Conservation (phyloP, 2,888 invertebrate species). For the Diarsia mendica region DNA sequence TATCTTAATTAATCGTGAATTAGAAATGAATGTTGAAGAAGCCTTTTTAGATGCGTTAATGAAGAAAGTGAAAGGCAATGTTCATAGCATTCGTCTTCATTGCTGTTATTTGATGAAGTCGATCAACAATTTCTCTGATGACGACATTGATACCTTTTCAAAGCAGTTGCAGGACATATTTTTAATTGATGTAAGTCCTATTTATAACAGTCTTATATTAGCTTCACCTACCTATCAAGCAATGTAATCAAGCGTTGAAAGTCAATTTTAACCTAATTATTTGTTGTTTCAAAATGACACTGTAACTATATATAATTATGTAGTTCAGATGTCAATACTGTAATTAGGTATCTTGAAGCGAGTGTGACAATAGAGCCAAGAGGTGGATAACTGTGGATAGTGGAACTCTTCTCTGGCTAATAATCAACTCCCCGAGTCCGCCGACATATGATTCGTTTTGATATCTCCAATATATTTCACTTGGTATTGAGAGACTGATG, state of each 20-base stretch:
- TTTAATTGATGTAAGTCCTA: constrained; percentile 78
- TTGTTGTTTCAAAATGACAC: not conserved
- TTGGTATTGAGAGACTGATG: not conserved
- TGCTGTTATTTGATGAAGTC: constrained; percentile 81
- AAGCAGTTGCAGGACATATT: constrained; percentile 79
- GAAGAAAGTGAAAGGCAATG: constrained; percentile 76
- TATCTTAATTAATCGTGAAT: constrained; percentile 71
- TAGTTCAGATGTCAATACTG: not conserved
- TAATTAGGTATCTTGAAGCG: too few relatives aligned
- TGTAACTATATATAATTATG: not conserved
- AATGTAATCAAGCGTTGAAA: not conserved
- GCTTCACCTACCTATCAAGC: not conserved
- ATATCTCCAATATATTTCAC: too few relatives aligned
- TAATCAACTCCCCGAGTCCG: too few relatives aligned
- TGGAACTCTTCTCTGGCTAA: too few relatives aligned
- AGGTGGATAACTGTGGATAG: too few relatives aligned
- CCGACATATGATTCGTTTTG: too few relatives aligned
- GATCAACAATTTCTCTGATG: constrained; percentile 68
- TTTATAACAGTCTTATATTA: not conserved
- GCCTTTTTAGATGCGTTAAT: constrained; percentile 75
- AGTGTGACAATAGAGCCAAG: too few relatives aligned
- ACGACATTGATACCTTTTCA: constrained; percentile 72
- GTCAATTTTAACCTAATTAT: not conserved
- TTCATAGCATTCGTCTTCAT: constrained; percentile 81
- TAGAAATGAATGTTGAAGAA: constrained; percentile 69